Evolutionary conservation across 92 coral and sea anemone genomes (phyloP), one percentile per base, ranked within the genome.

Genomic region (Micromussa lordhowensis): DNA sequence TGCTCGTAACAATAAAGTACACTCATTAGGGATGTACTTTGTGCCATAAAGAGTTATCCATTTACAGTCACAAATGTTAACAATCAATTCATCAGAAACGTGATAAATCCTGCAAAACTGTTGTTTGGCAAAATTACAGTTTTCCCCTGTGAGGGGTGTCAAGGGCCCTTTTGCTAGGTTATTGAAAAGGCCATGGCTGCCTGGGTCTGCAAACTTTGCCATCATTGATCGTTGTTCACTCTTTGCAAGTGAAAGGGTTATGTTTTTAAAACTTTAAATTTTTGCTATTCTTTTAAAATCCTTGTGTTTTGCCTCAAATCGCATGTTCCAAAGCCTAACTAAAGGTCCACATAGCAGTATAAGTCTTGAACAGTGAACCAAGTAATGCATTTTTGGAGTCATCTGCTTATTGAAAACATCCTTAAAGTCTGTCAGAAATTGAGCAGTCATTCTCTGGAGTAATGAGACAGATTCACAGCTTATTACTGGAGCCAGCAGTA

Each of bases 331-430:
- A 86, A 91, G 87, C 57, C 93, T 71, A 49, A 83, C 86, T 44
- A 94, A 88, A 51, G 96, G 96, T 48, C 96, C 96, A 85, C 92
- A 92, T 73, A 87, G 82, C 32, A 91, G 81, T 30, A 91, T 85
- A 88, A 94, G 88, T 83, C 89, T 81, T 68, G 96, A 94, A 64
- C 92, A 85, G 77, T 94, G 96, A 35, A 94, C 69, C 77, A 94
- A 64, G 58, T 94, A 91, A 77, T 94, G 93, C 92, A 91, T 89
- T 55, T 94, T 94, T 12, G 96, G 96, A 38, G 90, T 94, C 11
- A 94, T 68, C 36, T 72, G 89, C 68, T 84, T 36, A 32, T 49
- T 34, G 76, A 91, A 91, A 75, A 92, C 82, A 30, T 59, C 21
- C 72, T 73, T 88, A 88, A 88, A 92, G 57, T 81, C 69, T 30